Evolutionary conservation across 2,113 vertebrate genomes (phyloP).

Genomic region (Acinonyx jubatus): DNA sequence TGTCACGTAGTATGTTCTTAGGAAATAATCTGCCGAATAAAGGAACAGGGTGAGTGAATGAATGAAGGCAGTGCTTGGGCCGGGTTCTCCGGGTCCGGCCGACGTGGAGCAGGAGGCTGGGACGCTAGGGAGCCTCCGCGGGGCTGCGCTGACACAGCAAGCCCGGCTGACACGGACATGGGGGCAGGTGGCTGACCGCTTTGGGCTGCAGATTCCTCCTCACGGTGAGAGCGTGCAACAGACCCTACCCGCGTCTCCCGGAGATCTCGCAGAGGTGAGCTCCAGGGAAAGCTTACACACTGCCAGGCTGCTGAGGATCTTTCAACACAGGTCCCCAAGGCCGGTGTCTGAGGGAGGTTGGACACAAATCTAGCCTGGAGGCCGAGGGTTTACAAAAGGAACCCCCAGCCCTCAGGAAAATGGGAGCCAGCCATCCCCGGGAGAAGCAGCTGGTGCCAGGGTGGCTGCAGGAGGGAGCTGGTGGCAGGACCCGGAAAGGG

Average conservation of each 20-base stretch:
- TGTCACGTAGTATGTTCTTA: background rate
- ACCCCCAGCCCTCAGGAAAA: background rate
- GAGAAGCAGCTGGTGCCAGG: background rate
- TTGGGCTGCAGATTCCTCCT: background rate
- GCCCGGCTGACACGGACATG: background rate
- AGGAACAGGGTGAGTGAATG: background rate
- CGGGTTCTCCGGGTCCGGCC: accelerated
- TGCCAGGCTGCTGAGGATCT: background rate
- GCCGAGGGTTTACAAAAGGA: background rate
- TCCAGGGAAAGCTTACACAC: background rate
- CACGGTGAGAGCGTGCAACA: accelerated
- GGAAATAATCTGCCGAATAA: background rate
- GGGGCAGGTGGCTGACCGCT: background rate
- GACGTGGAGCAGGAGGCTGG: background rate
- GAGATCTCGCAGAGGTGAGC: background rate
- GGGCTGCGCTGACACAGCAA: background rate
- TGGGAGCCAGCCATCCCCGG: background rate
- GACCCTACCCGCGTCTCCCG: background rate
- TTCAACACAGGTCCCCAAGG: background rate
- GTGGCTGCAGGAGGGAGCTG: background rate
- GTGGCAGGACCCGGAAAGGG: background rate
- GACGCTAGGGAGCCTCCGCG: background rate
- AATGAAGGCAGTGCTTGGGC: too few relatives aligned
- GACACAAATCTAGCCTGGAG: background rate
- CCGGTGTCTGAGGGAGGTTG: background rate